Conservation (phyloP, 2,797 vertebrate genomes). For the Myotis findleyi region DNA sequence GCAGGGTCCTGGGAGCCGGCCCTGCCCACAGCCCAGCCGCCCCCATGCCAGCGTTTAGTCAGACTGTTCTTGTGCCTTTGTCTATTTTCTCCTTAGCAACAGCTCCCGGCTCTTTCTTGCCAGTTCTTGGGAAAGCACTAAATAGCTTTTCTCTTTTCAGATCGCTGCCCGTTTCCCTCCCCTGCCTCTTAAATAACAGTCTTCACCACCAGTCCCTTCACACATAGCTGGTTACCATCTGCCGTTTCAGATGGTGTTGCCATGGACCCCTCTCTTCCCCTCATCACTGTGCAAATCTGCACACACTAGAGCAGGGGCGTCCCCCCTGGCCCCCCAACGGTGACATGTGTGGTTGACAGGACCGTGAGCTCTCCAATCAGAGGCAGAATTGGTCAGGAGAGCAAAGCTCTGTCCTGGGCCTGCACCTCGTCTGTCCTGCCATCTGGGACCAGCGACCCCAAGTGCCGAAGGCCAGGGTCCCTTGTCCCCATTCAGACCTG, state of each 20-base stretch:
- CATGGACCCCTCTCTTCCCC: not conserved
- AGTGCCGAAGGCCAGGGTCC: not conserved
- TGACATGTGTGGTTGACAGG: not conserved
- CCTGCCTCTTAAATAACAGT: not conserved
- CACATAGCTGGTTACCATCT: not conserved
- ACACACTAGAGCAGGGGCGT: not conserved
- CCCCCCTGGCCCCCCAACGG: not conserved
- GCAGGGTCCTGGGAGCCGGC: not conserved
- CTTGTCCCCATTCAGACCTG: not conserved
- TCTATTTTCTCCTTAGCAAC: not conserved
- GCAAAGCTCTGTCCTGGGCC: not conserved
- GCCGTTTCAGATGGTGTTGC: not conserved
- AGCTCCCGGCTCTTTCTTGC: not conserved
- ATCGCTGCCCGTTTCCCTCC: not conserved
- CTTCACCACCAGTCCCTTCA: not conserved
- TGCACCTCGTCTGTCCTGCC: not conserved
- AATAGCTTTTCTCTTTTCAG: constrained; percentile 1
- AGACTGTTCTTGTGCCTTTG: not conserved
- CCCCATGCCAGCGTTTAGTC: not conserved
- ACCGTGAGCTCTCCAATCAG: not conserved
- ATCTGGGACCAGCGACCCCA: not conserved
- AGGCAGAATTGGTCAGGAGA: not conserved
- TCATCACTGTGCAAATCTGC: not conserved
- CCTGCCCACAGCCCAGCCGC: not conserved
- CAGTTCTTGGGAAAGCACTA: not conserved